Conservation (phyloP, 2,888 invertebrate genomes). For the Dinocampus coccinellae region DNA sequence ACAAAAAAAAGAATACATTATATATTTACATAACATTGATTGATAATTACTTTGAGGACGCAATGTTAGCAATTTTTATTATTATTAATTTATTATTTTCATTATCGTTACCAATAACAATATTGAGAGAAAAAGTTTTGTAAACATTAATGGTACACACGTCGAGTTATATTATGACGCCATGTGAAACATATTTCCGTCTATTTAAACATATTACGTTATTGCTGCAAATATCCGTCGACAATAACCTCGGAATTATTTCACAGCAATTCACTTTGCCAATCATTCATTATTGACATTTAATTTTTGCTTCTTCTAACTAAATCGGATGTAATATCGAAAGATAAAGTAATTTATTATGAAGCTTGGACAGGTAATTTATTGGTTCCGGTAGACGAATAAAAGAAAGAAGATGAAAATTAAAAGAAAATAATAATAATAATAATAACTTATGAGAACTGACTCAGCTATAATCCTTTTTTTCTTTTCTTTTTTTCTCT, state of each 20-base stretch:
- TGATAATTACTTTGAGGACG: background rate
- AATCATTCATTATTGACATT: constrained; percentile 12
- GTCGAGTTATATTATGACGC: constrained; percentile 3
- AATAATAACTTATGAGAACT: background rate
- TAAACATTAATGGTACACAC: constrained; percentile 22
- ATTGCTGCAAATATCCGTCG: constrained; percentile 22
- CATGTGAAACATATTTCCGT: constrained; percentile 26
- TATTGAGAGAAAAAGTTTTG: constrained; percentile 29
- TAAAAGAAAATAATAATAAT: background rate
- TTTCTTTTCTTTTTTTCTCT: background rate
- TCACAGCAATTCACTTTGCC: constrained; percentile 2
- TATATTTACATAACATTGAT: background rate
- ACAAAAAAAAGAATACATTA: too few species aligned
- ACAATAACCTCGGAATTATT: constrained; percentile 8
- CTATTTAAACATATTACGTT: constrained; percentile 11
- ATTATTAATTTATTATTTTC: constrained; percentile 3
- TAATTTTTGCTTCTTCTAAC: background rate
- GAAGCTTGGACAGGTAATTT: background rate
- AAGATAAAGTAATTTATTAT: background rate
- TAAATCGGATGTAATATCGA: background rate
- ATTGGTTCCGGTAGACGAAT: background rate
- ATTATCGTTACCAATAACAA: constrained; percentile 33
- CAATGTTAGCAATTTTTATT: background rate
- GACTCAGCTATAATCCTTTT: background rate
- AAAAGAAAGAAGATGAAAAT: background rate